phyloP scores from a whole-genome alignment of 2,113 vertebrate species.

The Apteryx owenii region DNA sequence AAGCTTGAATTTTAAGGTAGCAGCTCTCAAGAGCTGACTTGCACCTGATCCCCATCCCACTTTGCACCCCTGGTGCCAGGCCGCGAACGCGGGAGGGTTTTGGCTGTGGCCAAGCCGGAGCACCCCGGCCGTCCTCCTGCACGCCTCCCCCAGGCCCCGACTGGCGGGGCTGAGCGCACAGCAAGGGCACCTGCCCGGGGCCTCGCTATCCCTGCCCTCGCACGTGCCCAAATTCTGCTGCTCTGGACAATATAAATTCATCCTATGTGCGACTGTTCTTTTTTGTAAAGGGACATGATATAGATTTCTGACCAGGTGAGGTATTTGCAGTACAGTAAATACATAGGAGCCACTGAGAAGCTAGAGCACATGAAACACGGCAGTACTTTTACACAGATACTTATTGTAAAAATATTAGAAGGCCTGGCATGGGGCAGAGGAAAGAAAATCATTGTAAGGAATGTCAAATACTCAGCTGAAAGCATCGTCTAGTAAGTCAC shows the following conservation, averaged over 20 bases:
- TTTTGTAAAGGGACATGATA: background rate
- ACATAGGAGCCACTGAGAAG: background rate
- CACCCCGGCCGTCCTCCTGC: no score
- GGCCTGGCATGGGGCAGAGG: fast-evolving
- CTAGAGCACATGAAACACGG: background rate
- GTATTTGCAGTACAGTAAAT: background rate
- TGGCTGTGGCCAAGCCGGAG: background rate
- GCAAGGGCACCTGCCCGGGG: no score
- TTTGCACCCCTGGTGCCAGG: background rate
- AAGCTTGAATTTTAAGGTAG: background rate
- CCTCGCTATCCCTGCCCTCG: background rate
- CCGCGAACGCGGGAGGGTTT: background rate
- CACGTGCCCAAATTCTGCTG: background rate
- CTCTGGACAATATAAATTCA: background rate
- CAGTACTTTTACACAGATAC: background rate
- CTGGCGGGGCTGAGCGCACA: no score
- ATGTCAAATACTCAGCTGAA: background rate
- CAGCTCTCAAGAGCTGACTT: background rate
- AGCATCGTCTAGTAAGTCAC: background rate
- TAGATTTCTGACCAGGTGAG: background rate
- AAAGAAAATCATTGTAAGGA: background rate
- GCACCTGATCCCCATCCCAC: background rate
- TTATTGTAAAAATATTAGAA: background rate
- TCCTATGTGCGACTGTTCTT: fast-evolving
- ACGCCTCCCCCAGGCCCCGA: no score